Percentiles rank a stretch among this genome's conserved stretches.
Evolutionary conservation across 2,888 invertebrate genomes (phyloP).

Genomic region (Folsomia candida): DNA sequence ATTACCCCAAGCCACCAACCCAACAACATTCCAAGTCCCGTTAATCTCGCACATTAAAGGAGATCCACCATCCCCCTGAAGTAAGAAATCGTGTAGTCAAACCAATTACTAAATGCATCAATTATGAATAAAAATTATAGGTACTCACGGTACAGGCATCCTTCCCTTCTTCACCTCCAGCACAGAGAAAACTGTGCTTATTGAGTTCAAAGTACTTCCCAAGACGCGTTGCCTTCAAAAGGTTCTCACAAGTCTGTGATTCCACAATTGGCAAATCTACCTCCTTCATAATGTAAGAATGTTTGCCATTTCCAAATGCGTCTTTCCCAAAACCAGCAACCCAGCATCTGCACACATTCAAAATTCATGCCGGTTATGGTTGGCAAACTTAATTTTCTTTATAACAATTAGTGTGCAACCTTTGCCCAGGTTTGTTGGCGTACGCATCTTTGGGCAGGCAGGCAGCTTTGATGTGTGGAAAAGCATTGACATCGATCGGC

Average conservation of each 20-base stretch:
- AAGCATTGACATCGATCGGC: conserved; percentile 54
- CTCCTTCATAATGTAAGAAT: conserved; percentile 69
- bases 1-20: conserved; percentile 72
- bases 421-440: conserved; percentile 25
- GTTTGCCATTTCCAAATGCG: conserved; percentile 58
- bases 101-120: not conserved
- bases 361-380: not conserved
- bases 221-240: conserved; percentile 65
- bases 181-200: conserved; percentile 70
- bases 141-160: conserved; percentile 75
- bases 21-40: conserved; percentile 64
- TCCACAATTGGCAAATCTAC: conserved; percentile 71
- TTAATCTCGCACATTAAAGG: conserved; percentile 64
- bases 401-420: too few species aligned
- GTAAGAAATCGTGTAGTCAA: conserved; percentile 50
- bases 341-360: conserved; percentile 54
- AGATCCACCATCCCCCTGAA: conserved; percentile 74
- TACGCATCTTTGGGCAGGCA: conserved; percentile 55
- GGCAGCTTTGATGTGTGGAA: conserved; percentile 57
- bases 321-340: conserved; percentile 82
- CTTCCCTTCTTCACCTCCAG: conserved; percentile 72
- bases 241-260: conserved; percentile 65
- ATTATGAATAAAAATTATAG: not conserved
- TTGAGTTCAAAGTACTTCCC: conserved; percentile 65
- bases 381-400: conserved; percentile 56